A percentile compares a stretch with the other conserved stretches of the same genome.
phyloP scores from a whole-genome alignment of 2,888 invertebrate genomes.

The Bellardia bayeri region DNA sequence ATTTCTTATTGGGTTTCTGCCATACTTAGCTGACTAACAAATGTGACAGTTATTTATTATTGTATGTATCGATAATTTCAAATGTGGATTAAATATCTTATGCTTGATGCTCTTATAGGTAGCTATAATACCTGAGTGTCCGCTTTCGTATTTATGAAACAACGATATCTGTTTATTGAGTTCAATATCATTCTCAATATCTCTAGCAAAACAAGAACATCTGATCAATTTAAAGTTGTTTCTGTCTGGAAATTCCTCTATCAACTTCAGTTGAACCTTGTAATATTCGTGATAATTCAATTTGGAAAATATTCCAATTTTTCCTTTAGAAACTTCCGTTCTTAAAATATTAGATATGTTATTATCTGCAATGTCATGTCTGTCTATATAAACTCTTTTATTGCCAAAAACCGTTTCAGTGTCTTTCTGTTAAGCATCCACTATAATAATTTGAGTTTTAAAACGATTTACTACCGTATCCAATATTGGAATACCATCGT shows the following conservation, averaged over 20 bases:
- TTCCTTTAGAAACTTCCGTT: slow-evolving; percentile 26
- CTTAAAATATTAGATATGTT: slow-evolving; percentile 1
- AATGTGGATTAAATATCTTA: neutral
- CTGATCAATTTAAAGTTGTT: slow-evolving; percentile 24
- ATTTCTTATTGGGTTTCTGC: neutral
- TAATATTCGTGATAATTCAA: slow-evolving; percentile 16
- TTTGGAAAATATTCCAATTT: slow-evolving; percentile 32
- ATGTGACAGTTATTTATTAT: neutral
- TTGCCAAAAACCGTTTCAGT: slow-evolving; percentile 13
- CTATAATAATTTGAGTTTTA: neutral
- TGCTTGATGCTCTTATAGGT: slow-evolving; percentile 60
- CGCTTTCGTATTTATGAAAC: slow-evolving; percentile 70
- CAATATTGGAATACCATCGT: neutral
- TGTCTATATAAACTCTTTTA: slow-evolving; percentile 40
- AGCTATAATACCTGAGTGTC: slow-evolving; percentile 60
- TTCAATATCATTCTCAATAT: slow-evolving; percentile 40
- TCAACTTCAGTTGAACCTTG: slow-evolving; percentile 1
- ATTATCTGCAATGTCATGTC: slow-evolving; percentile 35
- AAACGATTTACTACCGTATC: neutral
- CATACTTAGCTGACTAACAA: neutral
- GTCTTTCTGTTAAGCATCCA: neutral
- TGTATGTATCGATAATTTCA: neutral
- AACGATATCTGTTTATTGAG: slow-evolving; percentile 37
- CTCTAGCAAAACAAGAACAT: slow-evolving; percentile 24
- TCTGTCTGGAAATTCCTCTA: neutral